Evolutionary conservation across 1,140 invertebrate genomes (phyloP).

Genomic region (Delia radicum): DNA sequence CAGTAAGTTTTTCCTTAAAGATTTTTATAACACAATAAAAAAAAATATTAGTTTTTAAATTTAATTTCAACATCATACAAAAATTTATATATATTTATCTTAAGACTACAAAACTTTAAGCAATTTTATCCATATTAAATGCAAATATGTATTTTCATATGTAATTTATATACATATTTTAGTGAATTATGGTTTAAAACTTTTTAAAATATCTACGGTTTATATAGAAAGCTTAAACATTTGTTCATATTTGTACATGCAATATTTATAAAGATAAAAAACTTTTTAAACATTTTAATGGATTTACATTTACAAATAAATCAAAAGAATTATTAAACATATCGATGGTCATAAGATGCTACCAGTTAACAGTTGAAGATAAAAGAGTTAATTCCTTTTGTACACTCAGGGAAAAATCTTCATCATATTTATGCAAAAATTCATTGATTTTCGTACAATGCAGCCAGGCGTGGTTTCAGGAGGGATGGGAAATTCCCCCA

Average conservation of each 20-base stretch:
- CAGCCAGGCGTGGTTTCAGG: too few species aligned
- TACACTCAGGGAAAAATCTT: too few species aligned
- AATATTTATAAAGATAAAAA: background rate
- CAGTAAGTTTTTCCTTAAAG: background rate
- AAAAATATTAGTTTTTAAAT: background rate
- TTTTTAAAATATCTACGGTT: too few species aligned
- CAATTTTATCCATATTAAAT: conserved; percentile 3
- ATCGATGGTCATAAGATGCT: too few species aligned
- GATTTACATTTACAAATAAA: conserved; percentile 2
- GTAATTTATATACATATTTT: background rate
- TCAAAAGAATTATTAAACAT: background rate
- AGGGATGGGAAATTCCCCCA: too few species aligned
- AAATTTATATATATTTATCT: background rate
- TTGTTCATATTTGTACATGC: background rate
- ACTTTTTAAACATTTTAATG: background rate
- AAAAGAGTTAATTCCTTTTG: too few species aligned
- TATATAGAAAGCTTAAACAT: background rate
- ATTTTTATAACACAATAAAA: background rate
- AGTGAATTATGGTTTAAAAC: background rate
- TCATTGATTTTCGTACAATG: too few species aligned
- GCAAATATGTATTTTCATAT: background rate
- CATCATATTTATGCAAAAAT: too few species aligned
- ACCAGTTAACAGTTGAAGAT: too few species aligned
- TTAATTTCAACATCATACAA: background rate
- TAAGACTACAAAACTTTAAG: background rate